phyloP scores from a whole-genome alignment of 2,113 vertebrate species.

The Orthonyx spaldingii region DNA sequence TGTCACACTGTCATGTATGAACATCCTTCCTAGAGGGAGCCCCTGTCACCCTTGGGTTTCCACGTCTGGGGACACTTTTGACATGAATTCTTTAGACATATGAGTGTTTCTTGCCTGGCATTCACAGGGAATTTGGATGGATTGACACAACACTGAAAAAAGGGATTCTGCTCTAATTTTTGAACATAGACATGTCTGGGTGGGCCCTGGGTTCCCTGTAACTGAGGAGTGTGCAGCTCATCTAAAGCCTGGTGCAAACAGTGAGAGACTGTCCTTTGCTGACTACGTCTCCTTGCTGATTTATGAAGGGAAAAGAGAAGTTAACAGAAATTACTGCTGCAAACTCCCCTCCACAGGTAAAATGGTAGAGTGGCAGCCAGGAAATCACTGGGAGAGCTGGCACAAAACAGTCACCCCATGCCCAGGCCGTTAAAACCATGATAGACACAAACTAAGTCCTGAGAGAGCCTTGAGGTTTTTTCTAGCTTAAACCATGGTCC shows the following conservation, averaged over 20 bases:
- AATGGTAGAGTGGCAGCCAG: neutral
- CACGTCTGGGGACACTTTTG: neutral
- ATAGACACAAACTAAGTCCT: neutral
- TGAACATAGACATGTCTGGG: neutral
- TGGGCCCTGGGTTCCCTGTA: neutral
- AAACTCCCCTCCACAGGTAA: neutral
- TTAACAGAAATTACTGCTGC: neutral
- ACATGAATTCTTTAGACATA: neutral
- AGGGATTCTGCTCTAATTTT: neutral
- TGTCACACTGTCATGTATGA: neutral
- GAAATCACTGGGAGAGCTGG: neutral
- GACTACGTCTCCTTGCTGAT: neutral
- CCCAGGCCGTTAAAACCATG: neutral
- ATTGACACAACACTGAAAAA: neutral
- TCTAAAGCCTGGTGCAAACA: neutral
- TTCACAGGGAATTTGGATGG: neutral
- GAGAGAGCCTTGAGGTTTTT: neutral
- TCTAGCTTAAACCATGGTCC: neutral
- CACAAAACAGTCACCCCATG: neutral
- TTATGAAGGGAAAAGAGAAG: neutral
- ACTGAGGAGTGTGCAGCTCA: neutral
- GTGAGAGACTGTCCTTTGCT: neutral
- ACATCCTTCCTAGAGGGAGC: neutral
- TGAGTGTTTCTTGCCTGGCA: neutral
- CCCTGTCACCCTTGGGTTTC: neutral